Evolutionary conservation across 2,797 vertebrate genomes (phyloP), one percentile per base, ranked within the genome.

Genomic region (Tokudaia tokunoshimensis): DNA sequence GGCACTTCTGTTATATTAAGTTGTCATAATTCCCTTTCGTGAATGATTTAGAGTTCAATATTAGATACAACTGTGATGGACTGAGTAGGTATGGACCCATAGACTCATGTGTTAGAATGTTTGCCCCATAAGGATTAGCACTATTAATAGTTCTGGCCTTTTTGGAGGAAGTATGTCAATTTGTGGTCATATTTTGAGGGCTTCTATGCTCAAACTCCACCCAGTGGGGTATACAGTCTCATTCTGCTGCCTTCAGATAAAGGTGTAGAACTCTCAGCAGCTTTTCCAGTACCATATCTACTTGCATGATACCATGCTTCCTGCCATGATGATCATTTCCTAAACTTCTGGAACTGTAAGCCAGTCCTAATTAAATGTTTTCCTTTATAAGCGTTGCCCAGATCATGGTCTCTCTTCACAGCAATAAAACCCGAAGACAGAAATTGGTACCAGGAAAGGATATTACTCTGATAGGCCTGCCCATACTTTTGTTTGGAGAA

Each of bases 11-110:
- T 37, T 44, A 97, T 96, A 76, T 94, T 97, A 97, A 96, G 70
- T 93, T 98, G 67, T 96, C 90, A 97, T 79, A 94, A 95, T 97
- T 96, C 96, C 93, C 91, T 91, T 72, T 63, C 70, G 78, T 84
- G 47, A 6, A 0, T 92, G 92, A 96, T 96, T 97, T 95, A 65
- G 59, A 95, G 94, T 94, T 92, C 95, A 82, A 75, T 80, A 97
- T 95, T 96, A 79, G 91, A 95, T 97, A 93, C 52, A 70, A n/a
- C 13, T 70, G 67, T 70, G 31, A n/a, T 70, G 34, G 6, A 7
- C 34, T 70, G 34, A 70, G 17, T 70, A 34, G 5, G 67, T n/a
- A 2, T 70, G 67, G 13, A 34, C 26, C 31, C 67, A 17, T 70
- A 70, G 34, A 70, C 34, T 70, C 67, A 13, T 65, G 26, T 65